Conservation (phyloP, 2,113 vertebrate genomes). For the Prunella fulvescens region DNA sequence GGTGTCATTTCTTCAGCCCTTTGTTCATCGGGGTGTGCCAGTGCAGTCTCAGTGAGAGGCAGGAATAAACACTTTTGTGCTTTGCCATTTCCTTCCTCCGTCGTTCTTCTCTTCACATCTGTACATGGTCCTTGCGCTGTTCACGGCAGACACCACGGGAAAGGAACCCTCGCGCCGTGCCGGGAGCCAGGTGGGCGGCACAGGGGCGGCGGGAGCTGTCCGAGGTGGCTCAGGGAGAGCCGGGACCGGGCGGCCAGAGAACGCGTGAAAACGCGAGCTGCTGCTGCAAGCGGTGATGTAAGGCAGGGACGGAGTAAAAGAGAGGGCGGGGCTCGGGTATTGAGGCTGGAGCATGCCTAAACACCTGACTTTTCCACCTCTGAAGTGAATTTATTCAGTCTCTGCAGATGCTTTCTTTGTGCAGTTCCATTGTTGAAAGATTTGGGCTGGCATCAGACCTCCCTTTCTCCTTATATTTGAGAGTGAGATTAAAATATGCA, state of each 20-base stretch:
- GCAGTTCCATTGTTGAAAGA: not conserved
- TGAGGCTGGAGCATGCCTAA: not conserved
- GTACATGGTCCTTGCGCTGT: rapidly evolving
- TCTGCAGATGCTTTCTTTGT: not conserved
- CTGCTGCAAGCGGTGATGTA: not conserved
- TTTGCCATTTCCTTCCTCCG: no score
- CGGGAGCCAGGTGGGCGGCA: not conserved
- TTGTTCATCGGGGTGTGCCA: not conserved
- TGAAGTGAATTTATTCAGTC: not conserved
- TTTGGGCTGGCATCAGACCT: not conserved
- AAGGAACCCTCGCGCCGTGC: rapidly evolving
- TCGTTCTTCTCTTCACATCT: rapidly evolving
- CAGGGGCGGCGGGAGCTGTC: slow-evolving; percentile 19
- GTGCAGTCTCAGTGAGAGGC: not conserved
- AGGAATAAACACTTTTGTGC: rapidly evolving
- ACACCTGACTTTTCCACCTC: not conserved
- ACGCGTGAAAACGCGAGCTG: rapidly evolving
- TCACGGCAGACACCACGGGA: rapidly evolving
- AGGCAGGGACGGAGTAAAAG: no score
- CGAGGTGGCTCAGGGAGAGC: not conserved
- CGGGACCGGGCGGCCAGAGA: rapidly evolving
- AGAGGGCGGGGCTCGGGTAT: no score
- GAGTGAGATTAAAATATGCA: not conserved
- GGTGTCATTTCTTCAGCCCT: not conserved
- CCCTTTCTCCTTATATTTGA: not conserved